These are phyloP conservation scores for Chironomus riparius DNA, from an alignment of 2,888 invertebrate species.

Conservation along the genomic window DNA sequence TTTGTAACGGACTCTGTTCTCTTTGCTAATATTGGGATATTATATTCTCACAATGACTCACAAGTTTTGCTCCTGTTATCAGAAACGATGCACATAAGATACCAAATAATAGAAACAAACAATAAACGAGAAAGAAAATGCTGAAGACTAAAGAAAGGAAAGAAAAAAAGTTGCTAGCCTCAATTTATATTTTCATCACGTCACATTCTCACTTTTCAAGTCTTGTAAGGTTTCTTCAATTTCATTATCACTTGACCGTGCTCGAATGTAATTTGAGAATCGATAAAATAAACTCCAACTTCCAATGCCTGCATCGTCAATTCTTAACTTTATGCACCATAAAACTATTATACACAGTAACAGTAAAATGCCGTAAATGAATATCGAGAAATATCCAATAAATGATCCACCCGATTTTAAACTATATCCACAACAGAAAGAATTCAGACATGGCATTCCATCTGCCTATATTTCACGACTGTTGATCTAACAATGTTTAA, in stretches of 20 bases:
- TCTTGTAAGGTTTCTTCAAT: conserved; percentile 9
- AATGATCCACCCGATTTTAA: conserved; percentile 9
- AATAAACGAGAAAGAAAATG: conserved; percentile 1
- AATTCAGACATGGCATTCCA: conserved; percentile 14
- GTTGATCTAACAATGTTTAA: neutral
- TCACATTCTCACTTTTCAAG: conserved; percentile 9
- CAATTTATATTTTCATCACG: neutral
- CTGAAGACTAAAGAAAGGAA: neutral
- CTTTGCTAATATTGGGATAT: no score
- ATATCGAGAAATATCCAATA: conserved; percentile 14
- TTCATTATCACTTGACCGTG: neutral
- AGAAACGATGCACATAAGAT: conserved; percentile 11
- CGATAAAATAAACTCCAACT: neutral
- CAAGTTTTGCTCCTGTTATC: conserved; percentile 14
- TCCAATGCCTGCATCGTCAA: neutral
- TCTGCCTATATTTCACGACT: neutral
- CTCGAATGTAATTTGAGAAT: neutral
- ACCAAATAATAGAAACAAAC: conserved; percentile 8
- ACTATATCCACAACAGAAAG: conserved; percentile 16
- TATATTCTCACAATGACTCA: neutral
- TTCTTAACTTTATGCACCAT: conserved; percentile 8
- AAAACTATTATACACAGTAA: neutral
- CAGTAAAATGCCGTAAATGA: neutral
- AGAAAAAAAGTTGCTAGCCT: neutral
- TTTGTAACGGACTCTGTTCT: no score